A percentile compares a stretch with the other conserved stretches of the same genome.
phyloP scores from a whole-genome alignment of 2,888 invertebrate genomes.

The Cephalotes varians region DNA sequence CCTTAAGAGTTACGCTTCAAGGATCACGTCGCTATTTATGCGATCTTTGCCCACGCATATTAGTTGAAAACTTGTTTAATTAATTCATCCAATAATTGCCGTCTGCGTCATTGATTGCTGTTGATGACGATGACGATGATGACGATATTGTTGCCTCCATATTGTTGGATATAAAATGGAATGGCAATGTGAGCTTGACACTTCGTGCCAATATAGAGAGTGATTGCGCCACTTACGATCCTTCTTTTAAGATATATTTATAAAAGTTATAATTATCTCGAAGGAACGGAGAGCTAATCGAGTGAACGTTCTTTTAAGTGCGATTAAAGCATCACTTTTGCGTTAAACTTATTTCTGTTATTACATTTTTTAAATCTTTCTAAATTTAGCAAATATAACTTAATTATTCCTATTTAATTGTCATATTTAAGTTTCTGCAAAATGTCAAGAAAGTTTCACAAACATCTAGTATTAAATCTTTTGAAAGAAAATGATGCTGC shows the following conservation, averaged over 20 bases:
- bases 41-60: conserved; percentile 20
- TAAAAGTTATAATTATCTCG: conserved; percentile 16
- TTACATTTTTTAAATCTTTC: background rate
- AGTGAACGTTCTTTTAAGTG: background rate
- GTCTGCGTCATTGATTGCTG: conserved; percentile 22
- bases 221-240: conserved; percentile 13
- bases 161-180: conserved; percentile 1
- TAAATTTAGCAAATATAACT: background rate
- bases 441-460: background rate
- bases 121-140: conserved; percentile 18
- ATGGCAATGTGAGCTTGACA: conserved; percentile 3
- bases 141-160: background rate
- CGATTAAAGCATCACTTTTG: background rate
- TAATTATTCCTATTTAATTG: conserved; percentile 5
- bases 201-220: background rate
- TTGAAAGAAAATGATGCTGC: background rate
- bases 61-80: conserved; percentile 57
- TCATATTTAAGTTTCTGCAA: background rate
- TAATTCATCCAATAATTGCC: conserved; percentile 44
- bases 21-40: conserved; percentile 41
- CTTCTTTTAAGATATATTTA: conserved; percentile 26
- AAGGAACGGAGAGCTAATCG: conserved; percentile 2
- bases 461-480: background rate
- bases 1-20: conserved; percentile 30
- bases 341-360: background rate